A percentile compares a stretch with the other conserved stretches of the same genome.
phyloP scores from a whole-genome alignment of 2,797 vertebrate genomes.

The Echiichthys vipera region DNA sequence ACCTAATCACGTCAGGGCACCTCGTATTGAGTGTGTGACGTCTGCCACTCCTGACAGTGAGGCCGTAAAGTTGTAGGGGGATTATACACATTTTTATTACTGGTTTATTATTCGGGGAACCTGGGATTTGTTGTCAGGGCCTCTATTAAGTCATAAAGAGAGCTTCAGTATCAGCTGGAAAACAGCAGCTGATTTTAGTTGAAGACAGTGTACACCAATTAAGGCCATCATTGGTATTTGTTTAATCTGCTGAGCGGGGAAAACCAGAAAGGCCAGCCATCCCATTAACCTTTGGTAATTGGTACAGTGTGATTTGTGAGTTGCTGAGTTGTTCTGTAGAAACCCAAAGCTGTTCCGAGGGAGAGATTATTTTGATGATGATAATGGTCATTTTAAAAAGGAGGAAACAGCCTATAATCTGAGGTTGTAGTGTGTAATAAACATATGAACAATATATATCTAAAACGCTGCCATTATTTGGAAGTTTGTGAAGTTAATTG shows the following conservation, averaged over 20 bases:
- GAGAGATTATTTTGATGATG: conserved; percentile 15
- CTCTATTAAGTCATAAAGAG: conserved; percentile 40
- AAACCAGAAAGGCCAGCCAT: conserved; percentile 7
- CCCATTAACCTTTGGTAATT: conserved; percentile 55
- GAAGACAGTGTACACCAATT: conserved; percentile 33
- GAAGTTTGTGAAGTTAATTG: not conserved
- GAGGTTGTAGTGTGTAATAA: not conserved
- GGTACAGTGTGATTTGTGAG: conserved; percentile 20
- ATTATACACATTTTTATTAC: not conserved
- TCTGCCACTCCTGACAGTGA: not conserved
- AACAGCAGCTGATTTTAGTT: conserved; percentile 35
- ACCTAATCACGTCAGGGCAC: no score
- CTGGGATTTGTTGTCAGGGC: conserved; percentile 23
- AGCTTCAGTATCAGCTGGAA: conserved; percentile 16
- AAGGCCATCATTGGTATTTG: conserved; percentile 30
- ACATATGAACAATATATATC: not conserved
- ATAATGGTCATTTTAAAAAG: conserved; percentile 7
- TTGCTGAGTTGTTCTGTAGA: not conserved
- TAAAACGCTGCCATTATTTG: not conserved
- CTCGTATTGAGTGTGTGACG: no score
- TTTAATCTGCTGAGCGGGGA: conserved; percentile 50
- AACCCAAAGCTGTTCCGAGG: conserved; percentile 18
- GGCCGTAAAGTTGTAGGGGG: not conserved
- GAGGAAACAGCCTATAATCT: not conserved
- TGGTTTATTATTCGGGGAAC: conserved; percentile 44